Conservation (phyloP, 2,888 invertebrate species). For the Lasius fuliginosus region DNA sequence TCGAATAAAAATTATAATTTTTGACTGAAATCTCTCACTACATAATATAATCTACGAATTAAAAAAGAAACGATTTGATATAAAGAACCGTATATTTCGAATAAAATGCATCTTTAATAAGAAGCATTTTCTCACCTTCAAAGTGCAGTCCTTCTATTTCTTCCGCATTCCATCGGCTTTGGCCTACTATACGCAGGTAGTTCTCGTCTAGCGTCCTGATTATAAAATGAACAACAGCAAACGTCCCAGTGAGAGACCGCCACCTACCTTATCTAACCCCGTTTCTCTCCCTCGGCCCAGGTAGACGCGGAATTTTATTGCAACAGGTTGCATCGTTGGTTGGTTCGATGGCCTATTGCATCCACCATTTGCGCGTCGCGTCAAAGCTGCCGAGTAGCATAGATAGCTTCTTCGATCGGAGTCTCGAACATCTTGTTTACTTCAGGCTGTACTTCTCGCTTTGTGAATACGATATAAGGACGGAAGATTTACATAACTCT, state of each 20-base stretch:
- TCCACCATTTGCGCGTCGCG: conserved; percentile 62
- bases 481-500: not conserved
- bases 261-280: conserved; percentile 53
- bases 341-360: conserved; percentile 75
- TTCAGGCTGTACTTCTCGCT: not conserved
- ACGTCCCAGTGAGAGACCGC: conserved; percentile 61
- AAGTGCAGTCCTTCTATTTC: not conserved
- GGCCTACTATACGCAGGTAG: conserved; percentile 65
- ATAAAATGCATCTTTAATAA: not conserved
- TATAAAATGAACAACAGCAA: conserved; percentile 65
- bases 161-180: conserved; percentile 1
- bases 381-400: conserved; percentile 54
- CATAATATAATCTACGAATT: not conserved
- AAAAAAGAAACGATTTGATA: too few species aligned
- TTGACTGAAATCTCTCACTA: not conserved
- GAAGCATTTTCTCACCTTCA: not conserved
- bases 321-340: conserved; percentile 80
- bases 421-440: not conserved
- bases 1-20: not conserved
- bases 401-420: not conserved
- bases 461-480: not conserved
- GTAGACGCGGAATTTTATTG: conserved; percentile 79
- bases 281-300: conserved; percentile 53
- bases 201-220: conserved; percentile 67
- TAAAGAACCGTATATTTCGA: not conserved